Evolutionary conservation across 2,888 invertebrate genomes (phyloP).

Genomic region (Drosophila seclusa): DNA sequence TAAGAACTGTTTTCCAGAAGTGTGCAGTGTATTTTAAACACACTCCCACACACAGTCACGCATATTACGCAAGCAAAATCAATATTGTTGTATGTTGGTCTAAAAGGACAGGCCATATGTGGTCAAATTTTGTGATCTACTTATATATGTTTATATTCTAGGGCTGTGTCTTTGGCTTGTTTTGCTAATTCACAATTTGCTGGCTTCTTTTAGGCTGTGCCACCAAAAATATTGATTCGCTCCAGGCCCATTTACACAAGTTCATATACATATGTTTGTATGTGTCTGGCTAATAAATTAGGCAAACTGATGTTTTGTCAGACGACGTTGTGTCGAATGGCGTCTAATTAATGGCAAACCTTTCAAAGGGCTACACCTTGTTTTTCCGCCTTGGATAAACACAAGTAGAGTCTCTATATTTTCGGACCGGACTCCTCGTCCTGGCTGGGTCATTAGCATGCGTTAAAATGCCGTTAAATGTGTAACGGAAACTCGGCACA

Average conservation of each 20-base stretch:
- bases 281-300: slow-evolving; percentile 68
- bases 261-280: background rate
- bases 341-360: slow-evolving; percentile 78
- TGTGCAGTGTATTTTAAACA: slow-evolving; percentile 19
- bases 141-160: background rate
- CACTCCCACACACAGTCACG: background rate
- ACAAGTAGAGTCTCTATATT: slow-evolving; percentile 35
- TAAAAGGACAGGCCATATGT: slow-evolving; percentile 36
- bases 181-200: slow-evolving; percentile 44
- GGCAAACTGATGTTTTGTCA: slow-evolving; percentile 74
- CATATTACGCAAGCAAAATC: slow-evolving; percentile 43
- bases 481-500: slow-evolving; percentile 69
- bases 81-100: slow-evolving; percentile 44
- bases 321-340: slow-evolving; percentile 55
- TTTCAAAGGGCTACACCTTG: slow-evolving; percentile 77
- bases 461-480: slow-evolving; percentile 81
- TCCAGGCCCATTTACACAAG: background rate
- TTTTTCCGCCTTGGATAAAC: slow-evolving; percentile 45
- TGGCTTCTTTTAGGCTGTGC: slow-evolving; percentile 14
- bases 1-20: slow-evolving; percentile 1
- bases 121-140: slow-evolving; percentile 15
- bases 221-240: slow-evolving; percentile 46
- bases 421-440: slow-evolving; percentile 9
- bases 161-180: slow-evolving; percentile 13
- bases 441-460: slow-evolving; percentile 69